Conservation (phyloP, 2,888 invertebrate species). For the Cactoblastis cactorum region DNA sequence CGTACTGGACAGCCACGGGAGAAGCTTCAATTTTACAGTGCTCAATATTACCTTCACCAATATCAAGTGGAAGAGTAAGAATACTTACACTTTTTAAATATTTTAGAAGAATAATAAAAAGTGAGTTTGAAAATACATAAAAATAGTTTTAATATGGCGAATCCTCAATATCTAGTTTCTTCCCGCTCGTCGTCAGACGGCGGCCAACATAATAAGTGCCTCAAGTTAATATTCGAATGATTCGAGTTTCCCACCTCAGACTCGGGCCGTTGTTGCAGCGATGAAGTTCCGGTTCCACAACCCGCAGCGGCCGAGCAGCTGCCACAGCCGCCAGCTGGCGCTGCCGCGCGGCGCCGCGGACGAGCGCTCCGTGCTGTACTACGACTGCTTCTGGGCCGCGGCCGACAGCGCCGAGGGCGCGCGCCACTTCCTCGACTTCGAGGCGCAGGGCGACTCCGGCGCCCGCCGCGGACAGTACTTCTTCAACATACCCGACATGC, state of each 20-base stretch:
- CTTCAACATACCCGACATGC: constrained; percentile 63
- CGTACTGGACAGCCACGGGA: constrained; percentile 29
- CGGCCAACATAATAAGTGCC: too few relatives aligned
- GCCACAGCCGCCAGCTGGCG: constrained; percentile 64
- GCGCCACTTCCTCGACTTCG: constrained; percentile 63
- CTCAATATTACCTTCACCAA: constrained; percentile 69
- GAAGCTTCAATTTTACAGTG: constrained; percentile 49
- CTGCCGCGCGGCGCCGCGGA: constrained; percentile 53
- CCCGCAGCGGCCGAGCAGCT: constrained; percentile 35
- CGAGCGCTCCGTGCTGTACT: constrained; percentile 63
- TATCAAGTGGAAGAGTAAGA: constrained; percentile 74
- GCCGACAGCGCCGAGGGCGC: constrained; percentile 49
- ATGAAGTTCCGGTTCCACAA: constrained; percentile 69
- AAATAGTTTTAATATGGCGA: too few relatives aligned
- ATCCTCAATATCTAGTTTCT: too few relatives aligned
- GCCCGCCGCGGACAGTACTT: constrained; percentile 62
- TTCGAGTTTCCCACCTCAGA: too few relatives aligned
- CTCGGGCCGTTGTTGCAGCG: too few relatives aligned
- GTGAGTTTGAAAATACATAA: too few relatives aligned
- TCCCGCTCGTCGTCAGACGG: too few relatives aligned
- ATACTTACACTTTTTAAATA: constrained; percentile 16
- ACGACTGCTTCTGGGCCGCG: constrained; percentile 66
- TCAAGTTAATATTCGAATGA: too few relatives aligned
- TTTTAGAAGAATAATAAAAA: too few relatives aligned
- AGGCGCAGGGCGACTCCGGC: constrained; percentile 54